Evolutionary conservation across 2,113 vertebrate species (phyloP), one percentile per base, ranked within the genome.

Genomic region (Sinocyclocheilus rhinocerous): DNA sequence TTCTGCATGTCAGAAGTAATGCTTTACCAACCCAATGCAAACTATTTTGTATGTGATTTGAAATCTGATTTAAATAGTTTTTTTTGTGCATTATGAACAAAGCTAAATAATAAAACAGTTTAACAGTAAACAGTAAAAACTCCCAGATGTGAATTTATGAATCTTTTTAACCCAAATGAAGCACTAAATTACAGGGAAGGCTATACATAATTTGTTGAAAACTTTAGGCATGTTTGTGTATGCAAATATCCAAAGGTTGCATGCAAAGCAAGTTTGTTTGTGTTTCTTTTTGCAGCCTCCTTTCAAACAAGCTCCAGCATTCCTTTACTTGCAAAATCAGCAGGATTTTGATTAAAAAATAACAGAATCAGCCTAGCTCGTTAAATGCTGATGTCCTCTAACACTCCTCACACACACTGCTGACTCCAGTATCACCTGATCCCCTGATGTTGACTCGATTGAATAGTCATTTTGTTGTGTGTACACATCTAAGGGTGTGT

Each of bases 301-400:
- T 12, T 26, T 81, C 6, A 61, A 26, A 50, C 61, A 83, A 55
- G 45, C 63, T 88, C 84, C 45, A 73, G 73, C 61, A 72, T 83
- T 18, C 24, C 20, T 36, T 36, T 70, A 55, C 29, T 45, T 67
- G 24, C 76, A 84, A 77, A 33, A 70, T 86, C 81, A 84, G 82
- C 84, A 75, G 39, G 15, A 57, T 67, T n/a, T 80, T 75, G 67
- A 24, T 57, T 39, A 20, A 57, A 91, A 89, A 77, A 89, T 16
- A 86, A 76, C 50, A 76, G 26, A 77, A 63, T 76, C 26, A 5
- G 85, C 18, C 15, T 12, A 39, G 77, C 80, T 16, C 12, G 24
- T 15, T 48, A 45, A 80, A 70, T 22, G 48, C 42, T 80, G 39
- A 59, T 70, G 76, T 29, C 33, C 5, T 10, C 59, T 79, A 45